These are phyloP conservation scores for Bilobella aurantiaca DNA, from an alignment of 1,140 invertebrate genomes.

Conservation along the genomic window DNA sequence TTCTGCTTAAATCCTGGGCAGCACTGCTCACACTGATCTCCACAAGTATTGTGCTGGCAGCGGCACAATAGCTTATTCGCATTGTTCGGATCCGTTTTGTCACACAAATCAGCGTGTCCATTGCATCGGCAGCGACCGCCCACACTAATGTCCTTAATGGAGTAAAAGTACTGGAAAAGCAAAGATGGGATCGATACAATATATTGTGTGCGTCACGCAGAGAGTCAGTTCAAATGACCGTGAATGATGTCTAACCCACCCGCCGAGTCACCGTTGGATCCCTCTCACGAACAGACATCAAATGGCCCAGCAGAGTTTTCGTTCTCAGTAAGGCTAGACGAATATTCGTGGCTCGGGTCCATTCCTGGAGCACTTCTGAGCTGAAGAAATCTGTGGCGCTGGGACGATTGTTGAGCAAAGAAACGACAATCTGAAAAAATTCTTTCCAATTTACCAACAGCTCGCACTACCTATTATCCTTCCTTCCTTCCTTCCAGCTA, in stretches of 20 bases:
- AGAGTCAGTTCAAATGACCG: no score
- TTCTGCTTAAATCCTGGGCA: constrained; percentile 89
- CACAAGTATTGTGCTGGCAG: constrained; percentile 95
- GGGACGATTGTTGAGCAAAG: constrained; percentile 84
- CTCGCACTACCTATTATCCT: no score
- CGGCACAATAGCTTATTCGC: constrained; percentile 72
- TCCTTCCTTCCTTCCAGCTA: no score
- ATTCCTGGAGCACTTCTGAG: constrained; percentile 84
- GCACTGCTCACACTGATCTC: constrained; percentile 63
- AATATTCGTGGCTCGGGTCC: constrained; percentile 93
- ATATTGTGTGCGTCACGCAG: no score
- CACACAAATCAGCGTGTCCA: constrained; percentile 85
- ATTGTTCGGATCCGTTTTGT: constrained; percentile 67
- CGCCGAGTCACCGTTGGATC: constrained; percentile 93
- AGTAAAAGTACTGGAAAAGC: constrained; percentile 93
- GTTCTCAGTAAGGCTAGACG: constrained; percentile 77
- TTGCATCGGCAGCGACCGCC: constrained; percentile 98
- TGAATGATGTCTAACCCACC: no score
- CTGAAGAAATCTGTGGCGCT: constrained; percentile 89
- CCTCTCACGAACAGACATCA: constrained; percentile 87
- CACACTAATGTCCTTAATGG: constrained; percentile 97
- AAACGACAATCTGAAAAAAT: constrained; percentile 73
- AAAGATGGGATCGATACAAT: constrained; percentile 1
- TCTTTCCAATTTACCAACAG: no score
- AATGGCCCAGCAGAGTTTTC: constrained; percentile 88